Conservation (phyloP, 1,140 invertebrate species). For the Semibalanus balanoides region DNA sequence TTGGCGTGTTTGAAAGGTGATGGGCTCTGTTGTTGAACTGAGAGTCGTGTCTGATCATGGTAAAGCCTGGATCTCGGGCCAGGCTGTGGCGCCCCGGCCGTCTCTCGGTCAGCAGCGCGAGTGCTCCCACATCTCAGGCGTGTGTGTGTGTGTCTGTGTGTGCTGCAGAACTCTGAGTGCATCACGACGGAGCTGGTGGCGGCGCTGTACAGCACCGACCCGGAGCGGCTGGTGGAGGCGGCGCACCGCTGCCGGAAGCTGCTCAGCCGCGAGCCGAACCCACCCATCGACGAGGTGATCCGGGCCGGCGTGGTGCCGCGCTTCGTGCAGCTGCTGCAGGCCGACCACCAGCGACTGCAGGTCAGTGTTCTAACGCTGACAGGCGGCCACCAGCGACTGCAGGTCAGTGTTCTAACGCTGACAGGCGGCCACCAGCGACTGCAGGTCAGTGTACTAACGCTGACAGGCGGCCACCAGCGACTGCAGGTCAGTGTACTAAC, state of each 20-base stretch:
- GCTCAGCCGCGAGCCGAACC: constrained; percentile 88
- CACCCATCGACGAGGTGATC: constrained; percentile 97
- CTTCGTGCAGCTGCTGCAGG: constrained; percentile 87
- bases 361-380: constrained; percentile 32
- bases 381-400: constrained; percentile 38
- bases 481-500: constrained; percentile 48
- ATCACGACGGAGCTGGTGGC: background rate
- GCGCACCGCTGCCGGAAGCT: constrained; percentile 92
- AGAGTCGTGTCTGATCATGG: no score
- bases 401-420: constrained; percentile 39
- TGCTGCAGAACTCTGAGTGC: background rate
- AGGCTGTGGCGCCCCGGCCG: no score
- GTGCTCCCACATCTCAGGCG: no score
- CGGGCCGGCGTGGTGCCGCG: constrained; percentile 85
- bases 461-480: constrained; percentile 24
- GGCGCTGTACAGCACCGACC: constrained; percentile 42
- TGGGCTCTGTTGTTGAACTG: no score
- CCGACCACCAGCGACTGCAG: constrained; percentile 53
- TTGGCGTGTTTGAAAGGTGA: no score
- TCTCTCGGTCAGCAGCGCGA: no score
- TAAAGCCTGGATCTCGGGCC: no score
- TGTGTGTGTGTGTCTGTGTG: no score
- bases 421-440: constrained; percentile 33
- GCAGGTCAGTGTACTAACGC: constrained; percentile 42
- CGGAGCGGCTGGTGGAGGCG: constrained; percentile 66